Evolutionary conservation across 2,113 vertebrate species (phyloP).

Genomic region (Aythya baeri): DNA sequence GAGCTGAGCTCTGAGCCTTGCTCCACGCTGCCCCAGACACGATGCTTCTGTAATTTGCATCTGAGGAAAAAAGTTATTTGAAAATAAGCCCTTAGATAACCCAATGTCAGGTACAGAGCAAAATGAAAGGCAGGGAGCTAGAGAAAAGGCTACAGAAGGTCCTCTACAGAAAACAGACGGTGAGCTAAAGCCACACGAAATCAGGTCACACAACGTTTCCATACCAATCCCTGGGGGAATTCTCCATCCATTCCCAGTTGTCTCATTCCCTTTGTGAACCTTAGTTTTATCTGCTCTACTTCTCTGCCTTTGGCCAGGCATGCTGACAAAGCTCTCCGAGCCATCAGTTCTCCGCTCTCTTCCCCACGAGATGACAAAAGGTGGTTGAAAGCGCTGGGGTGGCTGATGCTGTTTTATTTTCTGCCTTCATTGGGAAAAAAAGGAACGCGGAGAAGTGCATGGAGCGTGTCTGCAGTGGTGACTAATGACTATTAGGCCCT

Average conservation of each 20-base stretch:
- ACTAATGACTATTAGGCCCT: slow-evolving; percentile 58
- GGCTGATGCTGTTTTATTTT: slow-evolving; percentile 29
- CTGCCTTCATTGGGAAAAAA: slow-evolving; percentile 13
- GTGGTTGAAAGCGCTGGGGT: not conserved
- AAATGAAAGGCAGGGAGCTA: not conserved
- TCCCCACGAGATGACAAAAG: not conserved
- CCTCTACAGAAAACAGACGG: not conserved
- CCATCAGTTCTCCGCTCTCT: not conserved
- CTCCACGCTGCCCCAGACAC: not conserved
- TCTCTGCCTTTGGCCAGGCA: not conserved
- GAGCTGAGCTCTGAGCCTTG: not conserved
- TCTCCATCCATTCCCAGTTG: not conserved
- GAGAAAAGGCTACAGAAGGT: not conserved
- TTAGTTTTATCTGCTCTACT: not conserved
- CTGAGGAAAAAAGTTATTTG: not conserved
- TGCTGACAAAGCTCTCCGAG: not conserved
- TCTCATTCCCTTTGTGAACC: not conserved
- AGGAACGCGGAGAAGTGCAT: slow-evolving; percentile 14
- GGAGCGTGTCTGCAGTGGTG: slow-evolving; percentile 12
- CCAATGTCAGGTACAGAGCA: not conserved
- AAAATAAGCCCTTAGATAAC: not conserved
- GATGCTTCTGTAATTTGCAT: not conserved
- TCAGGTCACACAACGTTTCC: not conserved
- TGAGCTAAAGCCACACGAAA: not conserved
- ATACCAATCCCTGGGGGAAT: accelerated